phyloP scores from a whole-genome alignment of 2,797 vertebrate species.

The Tenualosa ilisha region DNA sequence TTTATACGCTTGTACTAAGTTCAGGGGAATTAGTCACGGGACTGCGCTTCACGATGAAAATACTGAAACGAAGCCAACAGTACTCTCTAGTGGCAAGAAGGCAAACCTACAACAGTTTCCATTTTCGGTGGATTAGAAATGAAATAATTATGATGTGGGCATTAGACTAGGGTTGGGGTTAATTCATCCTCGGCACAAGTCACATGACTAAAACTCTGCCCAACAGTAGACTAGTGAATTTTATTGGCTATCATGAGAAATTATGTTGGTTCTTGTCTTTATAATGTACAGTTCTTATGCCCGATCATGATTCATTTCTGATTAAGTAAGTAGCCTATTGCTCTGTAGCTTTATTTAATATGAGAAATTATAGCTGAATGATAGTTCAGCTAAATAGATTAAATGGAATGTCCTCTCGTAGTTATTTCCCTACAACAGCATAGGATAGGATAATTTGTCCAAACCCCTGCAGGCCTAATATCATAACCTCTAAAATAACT shows the following conservation, averaged over 20 bases:
- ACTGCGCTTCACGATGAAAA: constrained; percentile 48
- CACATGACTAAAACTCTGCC: not conserved
- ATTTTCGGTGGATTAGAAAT: not conserved
- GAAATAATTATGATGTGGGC: not conserved
- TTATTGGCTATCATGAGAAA: not conserved
- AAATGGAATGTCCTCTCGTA: no score
- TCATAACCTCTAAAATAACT: no score
- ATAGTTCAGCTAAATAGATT: no score
- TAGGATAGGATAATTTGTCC: no score
- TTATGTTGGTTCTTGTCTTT: not conserved
- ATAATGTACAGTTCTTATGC: not conserved
- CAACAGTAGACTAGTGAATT: not conserved
- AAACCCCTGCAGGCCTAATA: no score
- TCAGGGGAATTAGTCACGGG: constrained; percentile 70
- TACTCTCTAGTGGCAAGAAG: constrained; percentile 54
- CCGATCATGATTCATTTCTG: not conserved
- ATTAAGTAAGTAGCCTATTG: not conserved
- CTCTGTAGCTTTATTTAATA: no score
- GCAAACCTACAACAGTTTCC: not conserved
- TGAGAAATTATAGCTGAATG: no score
- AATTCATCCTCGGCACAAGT: no score
- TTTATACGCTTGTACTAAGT: constrained; percentile 36
- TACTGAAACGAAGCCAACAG: constrained; percentile 47
- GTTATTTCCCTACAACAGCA: no score
- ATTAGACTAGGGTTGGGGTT: not conserved